These are phyloP conservation scores for Cyphomyrus plagiostoma DNA, from an alignment of 2,113 vertebrate genomes.

Conservation along the genomic window DNA sequence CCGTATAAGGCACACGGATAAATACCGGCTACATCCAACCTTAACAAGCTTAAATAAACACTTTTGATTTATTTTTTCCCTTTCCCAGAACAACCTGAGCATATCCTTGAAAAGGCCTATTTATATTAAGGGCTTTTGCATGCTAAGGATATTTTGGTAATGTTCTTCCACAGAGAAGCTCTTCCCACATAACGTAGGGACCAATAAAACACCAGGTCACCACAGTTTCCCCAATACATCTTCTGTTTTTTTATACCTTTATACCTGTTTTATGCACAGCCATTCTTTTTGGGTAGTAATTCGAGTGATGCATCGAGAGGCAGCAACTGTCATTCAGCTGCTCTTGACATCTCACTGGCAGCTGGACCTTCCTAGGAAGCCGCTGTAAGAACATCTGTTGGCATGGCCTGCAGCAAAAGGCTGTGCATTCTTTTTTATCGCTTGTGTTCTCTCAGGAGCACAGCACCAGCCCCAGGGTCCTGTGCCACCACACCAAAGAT, in stretches of 20 bases:
- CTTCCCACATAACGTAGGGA: not conserved
- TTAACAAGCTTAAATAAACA: slow-evolving; percentile 16
- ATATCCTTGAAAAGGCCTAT: not conserved
- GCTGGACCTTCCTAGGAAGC: slow-evolving; percentile 13
- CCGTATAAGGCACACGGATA: not conserved
- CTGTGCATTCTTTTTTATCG: not conserved
- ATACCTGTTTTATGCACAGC: not conserved
- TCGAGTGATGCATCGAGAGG: not conserved
- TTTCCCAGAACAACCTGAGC: slow-evolving; percentile 1
- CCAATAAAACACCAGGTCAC: not conserved
- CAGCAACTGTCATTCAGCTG: not conserved
- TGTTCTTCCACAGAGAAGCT: not conserved
- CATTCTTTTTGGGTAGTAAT: not conserved
- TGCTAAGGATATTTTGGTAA: not conserved
- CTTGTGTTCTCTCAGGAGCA: not conserved
- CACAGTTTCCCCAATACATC: not conserved
- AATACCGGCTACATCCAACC: not conserved
- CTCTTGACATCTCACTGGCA: slow-evolving; percentile 11
- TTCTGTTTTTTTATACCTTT: not conserved
- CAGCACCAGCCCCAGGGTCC: not conserved
- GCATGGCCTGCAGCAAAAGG: not conserved
- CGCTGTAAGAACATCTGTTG: slow-evolving; percentile 19
- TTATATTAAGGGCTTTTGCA: not conserved
- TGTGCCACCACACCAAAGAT: not conserved
- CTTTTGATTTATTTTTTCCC: slow-evolving; percentile 7